These are phyloP conservation scores for Sanderia malayensis DNA, from an alignment of 30 jellyfish, hydroid and myxozoan genomes.

Conservation along the genomic window DNA sequence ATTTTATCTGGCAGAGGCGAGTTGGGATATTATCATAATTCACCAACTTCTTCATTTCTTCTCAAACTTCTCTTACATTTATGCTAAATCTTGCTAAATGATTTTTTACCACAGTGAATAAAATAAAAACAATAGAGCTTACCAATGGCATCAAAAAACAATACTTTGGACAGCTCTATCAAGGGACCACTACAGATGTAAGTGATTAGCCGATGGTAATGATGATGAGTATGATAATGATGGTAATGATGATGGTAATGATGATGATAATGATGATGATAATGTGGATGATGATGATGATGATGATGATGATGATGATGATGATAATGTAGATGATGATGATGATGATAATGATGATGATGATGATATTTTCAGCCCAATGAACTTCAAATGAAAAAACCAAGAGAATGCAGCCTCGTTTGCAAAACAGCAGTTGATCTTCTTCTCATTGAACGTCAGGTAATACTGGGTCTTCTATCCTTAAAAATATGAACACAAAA, in stretches of 20 bases:
- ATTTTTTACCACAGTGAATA: slow-evolving; percentile 12
- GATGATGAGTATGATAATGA: neutral
- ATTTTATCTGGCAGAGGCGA: slow-evolving; percentile 66
- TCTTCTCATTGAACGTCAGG: slow-evolving; percentile 61
- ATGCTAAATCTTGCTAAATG: neutral
- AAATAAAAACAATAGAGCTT: slow-evolving; percentile 46
- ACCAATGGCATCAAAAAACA: slow-evolving; percentile 58
- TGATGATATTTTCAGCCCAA: slow-evolving; percentile 15
- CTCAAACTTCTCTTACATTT: neutral
- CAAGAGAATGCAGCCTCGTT: slow-evolving; percentile 62
- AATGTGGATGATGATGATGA: neutral
- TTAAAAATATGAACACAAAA: too few species aligned
- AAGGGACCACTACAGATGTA: slow-evolving; percentile 69
- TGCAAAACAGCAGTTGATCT: slow-evolving; percentile 53
- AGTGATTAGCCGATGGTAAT: neutral
- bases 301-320: neutral
- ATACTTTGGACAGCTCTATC: slow-evolving; percentile 58
- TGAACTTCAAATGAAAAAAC: slow-evolving; percentile 28
- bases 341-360: neutral
- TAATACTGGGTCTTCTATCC: neutral
- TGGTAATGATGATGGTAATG: neutral
- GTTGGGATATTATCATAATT: too few species aligned
- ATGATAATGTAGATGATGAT: neutral
- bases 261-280: neutral
- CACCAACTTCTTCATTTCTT: too few species aligned